Evolutionary conservation across 2,797 vertebrate genomes (phyloP).

Genomic region (Diplodus sargus): DNA sequence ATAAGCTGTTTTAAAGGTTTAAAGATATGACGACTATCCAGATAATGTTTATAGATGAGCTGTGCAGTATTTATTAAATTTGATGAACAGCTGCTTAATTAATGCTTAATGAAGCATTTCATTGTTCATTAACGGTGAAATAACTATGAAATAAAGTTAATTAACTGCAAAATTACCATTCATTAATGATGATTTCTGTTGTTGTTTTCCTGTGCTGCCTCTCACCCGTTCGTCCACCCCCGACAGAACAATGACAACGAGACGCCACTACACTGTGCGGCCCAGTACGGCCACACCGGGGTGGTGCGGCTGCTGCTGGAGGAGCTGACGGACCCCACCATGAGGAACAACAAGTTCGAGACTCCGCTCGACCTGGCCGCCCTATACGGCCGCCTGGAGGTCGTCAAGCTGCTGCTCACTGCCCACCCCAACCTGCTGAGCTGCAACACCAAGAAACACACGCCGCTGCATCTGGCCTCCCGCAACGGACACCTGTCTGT

Average conservation of each 20-base stretch:
- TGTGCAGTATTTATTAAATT: too few species aligned
- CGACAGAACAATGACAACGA: conserved; percentile 98
- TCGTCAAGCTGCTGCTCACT: conserved; percentile 94
- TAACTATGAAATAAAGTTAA: too few species aligned
- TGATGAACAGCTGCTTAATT: too few species aligned
- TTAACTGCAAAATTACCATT: too few species aligned
- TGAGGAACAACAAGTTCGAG: conserved; percentile 99
- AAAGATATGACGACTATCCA: too few species aligned
- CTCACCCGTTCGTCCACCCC: conserved; percentile 19
- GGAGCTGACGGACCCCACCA: conserved; percentile 98
- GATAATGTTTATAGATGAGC: too few species aligned
- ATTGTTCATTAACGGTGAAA: too few species aligned
- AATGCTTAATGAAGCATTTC: too few species aligned
- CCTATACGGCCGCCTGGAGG: conserved; percentile 95
- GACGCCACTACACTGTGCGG: conserved; percentile 96
- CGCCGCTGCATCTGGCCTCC: conserved; percentile 95
- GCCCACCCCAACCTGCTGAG: conserved; percentile 97
- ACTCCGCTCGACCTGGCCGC: conserved; percentile 97
- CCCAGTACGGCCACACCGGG: conserved; percentile 95
- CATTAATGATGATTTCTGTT: background rate
- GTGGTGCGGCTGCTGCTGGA: conserved; percentile 96
- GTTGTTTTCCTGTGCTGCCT: background rate
- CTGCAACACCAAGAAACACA: conserved; percentile 97
- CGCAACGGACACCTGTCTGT: conserved; percentile 94
- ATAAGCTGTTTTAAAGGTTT: too few species aligned